A percentile compares a stretch with the other conserved stretches of the same genome.
Conservation (phyloP, 2,797 vertebrate species). For the Pseudotriccus pelzelni region DNA sequence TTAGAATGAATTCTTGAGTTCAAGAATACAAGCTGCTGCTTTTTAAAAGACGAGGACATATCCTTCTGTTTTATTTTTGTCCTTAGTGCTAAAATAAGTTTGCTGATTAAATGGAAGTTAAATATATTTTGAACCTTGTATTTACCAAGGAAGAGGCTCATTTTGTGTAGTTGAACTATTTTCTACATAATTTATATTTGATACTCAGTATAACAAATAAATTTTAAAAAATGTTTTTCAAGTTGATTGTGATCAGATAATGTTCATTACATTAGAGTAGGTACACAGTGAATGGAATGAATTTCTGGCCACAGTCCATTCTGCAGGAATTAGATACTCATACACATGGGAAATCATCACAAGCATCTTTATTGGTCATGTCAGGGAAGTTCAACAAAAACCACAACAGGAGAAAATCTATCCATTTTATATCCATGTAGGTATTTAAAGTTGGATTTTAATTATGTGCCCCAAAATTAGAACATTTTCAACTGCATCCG, state of each 20-base stretch:
- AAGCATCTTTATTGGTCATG: not conserved
- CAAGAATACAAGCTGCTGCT: not conserved
- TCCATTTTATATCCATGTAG: accelerated
- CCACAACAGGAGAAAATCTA: not conserved
- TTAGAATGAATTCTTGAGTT: not conserved
- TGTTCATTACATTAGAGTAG: not conserved
- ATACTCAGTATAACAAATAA: not conserved
- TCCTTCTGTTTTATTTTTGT: not conserved
- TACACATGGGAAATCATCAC: not conserved
- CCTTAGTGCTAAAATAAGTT: not conserved
- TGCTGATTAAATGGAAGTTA: not conserved
- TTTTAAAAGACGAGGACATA: not conserved
- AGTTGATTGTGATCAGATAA: not conserved
- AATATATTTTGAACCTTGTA: not conserved
- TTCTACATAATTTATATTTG: not conserved
- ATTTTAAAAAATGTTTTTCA: not conserved
- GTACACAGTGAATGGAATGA: not conserved
- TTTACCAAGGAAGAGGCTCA: not conserved
- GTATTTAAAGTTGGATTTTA: not conserved
- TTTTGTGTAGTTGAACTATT: not conserved
- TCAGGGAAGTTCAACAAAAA: not conserved
- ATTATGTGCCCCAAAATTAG: not conserved
- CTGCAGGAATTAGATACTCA: not conserved
- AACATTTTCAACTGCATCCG: not conserved
- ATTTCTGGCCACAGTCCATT: not conserved